These are phyloP conservation scores for Asarcornis scutulata DNA, from an alignment of 2,113 vertebrate species.

Conservation along the genomic window DNA sequence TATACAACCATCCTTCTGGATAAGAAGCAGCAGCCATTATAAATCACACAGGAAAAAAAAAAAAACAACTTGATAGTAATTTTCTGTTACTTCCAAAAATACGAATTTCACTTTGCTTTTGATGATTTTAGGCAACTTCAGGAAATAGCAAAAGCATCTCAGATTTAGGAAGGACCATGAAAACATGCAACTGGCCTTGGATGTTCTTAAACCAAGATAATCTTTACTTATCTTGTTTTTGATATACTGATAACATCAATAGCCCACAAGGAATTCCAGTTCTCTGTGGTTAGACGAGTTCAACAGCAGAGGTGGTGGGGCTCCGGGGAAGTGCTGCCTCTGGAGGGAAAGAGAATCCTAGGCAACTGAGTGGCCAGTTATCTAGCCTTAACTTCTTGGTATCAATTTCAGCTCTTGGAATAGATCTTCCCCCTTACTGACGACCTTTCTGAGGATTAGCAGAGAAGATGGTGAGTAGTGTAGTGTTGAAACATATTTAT, in stretches of 20 bases:
- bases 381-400: conserved; percentile 21
- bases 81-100: background rate
- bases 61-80: background rate
- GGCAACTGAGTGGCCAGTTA: background rate
- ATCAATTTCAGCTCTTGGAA: conserved; percentile 42
- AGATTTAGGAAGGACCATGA: background rate
- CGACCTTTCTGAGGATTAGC: conserved; percentile 7
- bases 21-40: background rate
- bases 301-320: background rate
- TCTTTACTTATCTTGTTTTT: background rate
- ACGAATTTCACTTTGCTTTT: background rate
- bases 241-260: background rate
- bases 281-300: background rate
- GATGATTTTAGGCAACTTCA: background rate
- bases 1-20: background rate
- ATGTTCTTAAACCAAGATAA: background rate
- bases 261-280: background rate
- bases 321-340: background rate
- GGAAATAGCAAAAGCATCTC: background rate
- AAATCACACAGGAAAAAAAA: background rate
- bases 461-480: conserved; percentile 6
- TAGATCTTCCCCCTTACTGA: conserved; percentile 21
- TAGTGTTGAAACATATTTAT: background rate
- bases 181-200: background rate
- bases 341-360: background rate